phyloP scores from a whole-genome alignment of 2,113 vertebrate genomes.

The Tympanuchus pallidicinctus region DNA sequence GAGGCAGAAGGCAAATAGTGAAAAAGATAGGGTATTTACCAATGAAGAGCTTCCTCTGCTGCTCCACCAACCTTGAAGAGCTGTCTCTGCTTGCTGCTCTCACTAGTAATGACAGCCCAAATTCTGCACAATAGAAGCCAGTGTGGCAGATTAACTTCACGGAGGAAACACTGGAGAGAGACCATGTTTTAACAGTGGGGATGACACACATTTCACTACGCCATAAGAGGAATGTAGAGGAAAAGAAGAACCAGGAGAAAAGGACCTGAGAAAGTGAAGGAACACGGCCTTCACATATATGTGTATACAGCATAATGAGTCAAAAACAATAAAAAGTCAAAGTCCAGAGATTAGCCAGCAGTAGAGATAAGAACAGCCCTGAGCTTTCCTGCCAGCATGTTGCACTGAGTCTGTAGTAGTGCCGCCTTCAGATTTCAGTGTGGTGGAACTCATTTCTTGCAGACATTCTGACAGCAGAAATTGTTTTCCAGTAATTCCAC shows the following conservation, averaged over 20 bases:
- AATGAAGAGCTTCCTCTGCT: neutral
- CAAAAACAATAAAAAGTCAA: neutral
- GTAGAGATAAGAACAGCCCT: neutral
- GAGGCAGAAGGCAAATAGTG: neutral
- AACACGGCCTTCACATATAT: neutral
- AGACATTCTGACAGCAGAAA: neutral
- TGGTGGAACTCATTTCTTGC: neutral
- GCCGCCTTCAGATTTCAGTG: neutral
- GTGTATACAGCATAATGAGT: neutral
- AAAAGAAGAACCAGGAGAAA: neutral
- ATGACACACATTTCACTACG: neutral
- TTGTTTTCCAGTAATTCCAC: slow-evolving; percentile 13
- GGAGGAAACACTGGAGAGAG: neutral
- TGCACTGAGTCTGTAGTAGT: neutral
- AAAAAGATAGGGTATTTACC: neutral
- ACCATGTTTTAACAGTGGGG: neutral
- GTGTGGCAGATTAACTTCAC: neutral
- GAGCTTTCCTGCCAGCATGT: neutral
- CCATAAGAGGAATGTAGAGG: neutral
- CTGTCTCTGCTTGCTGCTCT: neutral
- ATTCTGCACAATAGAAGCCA: neutral
- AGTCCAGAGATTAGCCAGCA: neutral
- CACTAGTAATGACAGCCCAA: neutral
- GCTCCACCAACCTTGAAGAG: neutral
- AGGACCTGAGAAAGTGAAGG: neutral